Percentiles rank a stretch among this genome's conserved stretches.
phyloP scores from a whole-genome alignment of 1,140 invertebrate genomes.

The Papilio glaucus region DNA sequence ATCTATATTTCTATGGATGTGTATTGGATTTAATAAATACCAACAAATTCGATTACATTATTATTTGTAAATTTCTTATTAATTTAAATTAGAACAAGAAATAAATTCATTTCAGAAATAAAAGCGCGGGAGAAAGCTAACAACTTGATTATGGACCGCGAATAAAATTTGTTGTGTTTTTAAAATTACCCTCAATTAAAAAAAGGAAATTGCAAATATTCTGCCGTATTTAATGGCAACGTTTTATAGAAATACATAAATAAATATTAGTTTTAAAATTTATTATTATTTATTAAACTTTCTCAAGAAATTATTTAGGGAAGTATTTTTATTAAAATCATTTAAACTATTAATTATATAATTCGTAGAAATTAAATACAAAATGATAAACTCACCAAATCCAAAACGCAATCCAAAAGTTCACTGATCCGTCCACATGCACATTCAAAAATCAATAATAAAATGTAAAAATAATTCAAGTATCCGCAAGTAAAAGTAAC shows the following conservation, averaged over 20 bases:
- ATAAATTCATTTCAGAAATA: constrained; percentile 6
- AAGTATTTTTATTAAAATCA: no score
- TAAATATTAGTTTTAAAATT: no score
- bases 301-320: background rate
- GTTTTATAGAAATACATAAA: background rate
- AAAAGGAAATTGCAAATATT: background rate
- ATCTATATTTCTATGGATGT: no score
- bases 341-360: background rate
- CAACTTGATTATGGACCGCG: background rate
- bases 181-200: background rate
- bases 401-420: constrained; percentile 79
- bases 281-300: no score
- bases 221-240: no score
- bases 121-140: constrained; percentile 30
- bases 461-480: constrained; percentile 48
- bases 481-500: constrained; percentile 44
- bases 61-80: background rate
- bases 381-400: constrained; percentile 58
- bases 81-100: constrained; percentile 32
- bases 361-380: background rate
- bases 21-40: no score
- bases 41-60: no score
- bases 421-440: constrained; percentile 68
- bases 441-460: constrained; percentile 59
- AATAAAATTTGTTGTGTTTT: constrained; percentile 8